Evolutionary conservation across 2,888 invertebrate genomes (phyloP), one percentile per base, ranked within the genome.

Genomic region (Sicus ferrugineus): DNA sequence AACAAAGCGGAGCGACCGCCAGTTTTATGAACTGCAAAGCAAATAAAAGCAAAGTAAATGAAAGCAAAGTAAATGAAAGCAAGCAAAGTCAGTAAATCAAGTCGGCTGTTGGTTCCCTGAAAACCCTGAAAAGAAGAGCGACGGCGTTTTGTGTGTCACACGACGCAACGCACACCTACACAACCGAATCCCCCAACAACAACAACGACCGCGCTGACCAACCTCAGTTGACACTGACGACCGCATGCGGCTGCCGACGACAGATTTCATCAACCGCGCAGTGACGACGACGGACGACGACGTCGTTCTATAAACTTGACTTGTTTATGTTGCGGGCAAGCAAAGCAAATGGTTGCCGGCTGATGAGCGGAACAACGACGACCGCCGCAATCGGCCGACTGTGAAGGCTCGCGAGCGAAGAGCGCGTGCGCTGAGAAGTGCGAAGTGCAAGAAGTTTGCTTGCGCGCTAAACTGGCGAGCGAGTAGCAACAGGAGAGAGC

Each of bases 321-420:
- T 63, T 48, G 48, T 63, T 63, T 63, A 63, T 63, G 63, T 46
- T 63, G 63, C 63, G 5, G 30, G 63, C n/a, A n/a, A n/a, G n/a
- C 46, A n/a, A 63, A 46, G 30, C 48, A 30, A 42, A 42, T 9
- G 14, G 63, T 63, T 46, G 42, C n/a, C 42, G 42, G 48, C 48
- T 38, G 59, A 59, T 59, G 21, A 38, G 59, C 38, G 21, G 21
- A 30, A 56, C 28, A 26, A 56, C 56, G 28, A 3, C 42, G 5
- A n/a, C 42, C 16, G 54, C 54, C n/a, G 2, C 16, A 54, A 23
- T 9, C 21, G 48, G 19, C 48, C n/a, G 48, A n/a, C n/a, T 48
- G 19, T 21, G 21, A 48, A 48, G n/a, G n/a, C 14, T 34, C 9
- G 34, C 34, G 34, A 34, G 2, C 34, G 14, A 14, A 16, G 4